A percentile compares a stretch with the other conserved stretches of the same genome.
phyloP scores from a whole-genome alignment of 2,888 invertebrate genomes.

The Machimus rusticus region DNA sequence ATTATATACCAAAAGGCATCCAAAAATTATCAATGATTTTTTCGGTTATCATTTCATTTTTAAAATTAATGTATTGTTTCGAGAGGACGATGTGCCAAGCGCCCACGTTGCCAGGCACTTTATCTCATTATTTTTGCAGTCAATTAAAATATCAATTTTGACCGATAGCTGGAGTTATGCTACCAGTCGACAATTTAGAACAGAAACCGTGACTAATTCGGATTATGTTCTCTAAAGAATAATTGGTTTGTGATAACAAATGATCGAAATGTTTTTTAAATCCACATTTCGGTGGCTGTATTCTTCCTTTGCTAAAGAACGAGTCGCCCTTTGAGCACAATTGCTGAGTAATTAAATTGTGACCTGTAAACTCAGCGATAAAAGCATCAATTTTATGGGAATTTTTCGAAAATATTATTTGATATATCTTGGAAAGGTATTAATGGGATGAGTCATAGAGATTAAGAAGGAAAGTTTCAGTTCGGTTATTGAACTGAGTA shows the following conservation, averaged over 20 bases:
- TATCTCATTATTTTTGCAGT: neutral
- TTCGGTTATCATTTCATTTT: neutral
- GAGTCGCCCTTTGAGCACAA: neutral
- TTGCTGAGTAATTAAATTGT: neutral
- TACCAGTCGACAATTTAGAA: neutral
- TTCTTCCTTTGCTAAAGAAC: neutral
- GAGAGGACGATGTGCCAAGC: neutral
- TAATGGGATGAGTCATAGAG: neutral
- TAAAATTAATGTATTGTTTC: neutral
- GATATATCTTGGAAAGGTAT: neutral
- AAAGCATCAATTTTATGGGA: neutral
- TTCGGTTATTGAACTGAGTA: neutral
- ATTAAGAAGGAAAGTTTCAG: neutral
- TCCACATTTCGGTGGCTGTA: neutral
- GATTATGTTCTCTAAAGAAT: neutral
- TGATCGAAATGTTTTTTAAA: neutral
- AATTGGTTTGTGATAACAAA: neutral
- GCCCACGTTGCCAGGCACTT: neutral
- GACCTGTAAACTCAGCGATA: neutral
- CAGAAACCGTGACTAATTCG: neutral
- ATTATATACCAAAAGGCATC: conserved; percentile 19
- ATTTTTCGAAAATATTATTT: neutral
- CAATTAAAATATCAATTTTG: neutral
- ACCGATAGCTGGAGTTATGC: neutral
- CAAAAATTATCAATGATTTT: neutral